Conservation (phyloP, 1,140 invertebrate species). For the Rhyzopertha dominica region DNA sequence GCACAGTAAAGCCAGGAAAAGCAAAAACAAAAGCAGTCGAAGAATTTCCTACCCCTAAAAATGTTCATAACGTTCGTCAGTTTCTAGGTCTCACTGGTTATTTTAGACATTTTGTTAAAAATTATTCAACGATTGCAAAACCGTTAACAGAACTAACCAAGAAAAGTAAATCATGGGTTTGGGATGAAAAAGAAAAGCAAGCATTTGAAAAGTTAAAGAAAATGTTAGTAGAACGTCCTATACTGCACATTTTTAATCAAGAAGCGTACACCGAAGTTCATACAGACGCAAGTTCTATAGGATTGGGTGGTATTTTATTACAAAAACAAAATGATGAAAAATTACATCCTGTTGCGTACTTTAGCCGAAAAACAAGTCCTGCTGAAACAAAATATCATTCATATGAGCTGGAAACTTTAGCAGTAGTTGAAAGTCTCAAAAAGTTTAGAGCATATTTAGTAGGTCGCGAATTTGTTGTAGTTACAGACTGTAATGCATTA, state of each 20-base stretch:
- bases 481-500: too few relatives aligned
- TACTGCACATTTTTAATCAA: too few relatives aligned
- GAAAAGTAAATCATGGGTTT: too few relatives aligned
- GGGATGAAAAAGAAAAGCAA: too few relatives aligned
- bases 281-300: slow-evolving; percentile 7
- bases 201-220: too few relatives aligned
- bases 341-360: slow-evolving; percentile 31
- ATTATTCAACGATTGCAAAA: slow-evolving; percentile 25
- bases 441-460: too few relatives aligned
- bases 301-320: slow-evolving; percentile 8
- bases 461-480: too few relatives aligned
- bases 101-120: slow-evolving; percentile 30
- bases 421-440: slow-evolving; percentile 28
- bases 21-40: slow-evolving; percentile 8
- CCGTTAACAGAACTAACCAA: too few relatives aligned
- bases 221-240: too few relatives aligned
- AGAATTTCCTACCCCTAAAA: slow-evolving; percentile 19
- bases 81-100: slow-evolving; percentile 31
- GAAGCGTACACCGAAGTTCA: too few relatives aligned
- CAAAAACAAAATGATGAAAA: slow-evolving; percentile 21
- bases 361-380: slow-evolving; percentile 25
- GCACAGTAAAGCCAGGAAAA: not conserved
- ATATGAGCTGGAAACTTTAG: slow-evolving; percentile 33
- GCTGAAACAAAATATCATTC: slow-evolving; percentile 32
- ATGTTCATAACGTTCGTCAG: slow-evolving; percentile 27